A percentile compares a stretch with the other conserved stretches of the same genome.
These are phyloP conservation scores for Nemapogon koenigi DNA, from an alignment of 2,888 invertebrate species.

Conservation along the genomic window DNA sequence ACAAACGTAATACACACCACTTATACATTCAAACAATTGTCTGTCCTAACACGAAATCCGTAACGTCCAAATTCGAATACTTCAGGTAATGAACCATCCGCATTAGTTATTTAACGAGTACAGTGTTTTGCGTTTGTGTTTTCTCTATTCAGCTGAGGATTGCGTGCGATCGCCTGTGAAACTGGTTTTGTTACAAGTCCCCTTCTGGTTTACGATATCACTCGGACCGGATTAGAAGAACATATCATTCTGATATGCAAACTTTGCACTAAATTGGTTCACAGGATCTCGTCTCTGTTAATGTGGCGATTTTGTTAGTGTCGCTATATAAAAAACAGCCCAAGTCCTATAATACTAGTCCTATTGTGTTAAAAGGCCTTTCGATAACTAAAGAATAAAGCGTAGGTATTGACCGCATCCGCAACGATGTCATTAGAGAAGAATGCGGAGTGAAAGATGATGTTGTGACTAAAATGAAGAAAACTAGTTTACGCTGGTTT, in stretches of 20 bases:
- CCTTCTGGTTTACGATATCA: slow-evolving; percentile 59
- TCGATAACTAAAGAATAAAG: too few relatives aligned
- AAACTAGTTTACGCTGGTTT: too few relatives aligned
- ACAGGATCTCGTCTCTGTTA: slow-evolving; percentile 42
- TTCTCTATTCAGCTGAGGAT: slow-evolving; percentile 34
- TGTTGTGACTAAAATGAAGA: too few relatives aligned
- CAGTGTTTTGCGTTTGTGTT: slow-evolving; percentile 33
- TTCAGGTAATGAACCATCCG: too few relatives aligned
- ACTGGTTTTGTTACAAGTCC: slow-evolving; percentile 53
- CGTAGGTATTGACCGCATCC: too few relatives aligned
- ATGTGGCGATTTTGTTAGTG: too few relatives aligned
- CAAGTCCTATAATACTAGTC: too few relatives aligned
- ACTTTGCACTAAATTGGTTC: slow-evolving; percentile 47
- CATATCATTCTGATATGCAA: slow-evolving; percentile 52
- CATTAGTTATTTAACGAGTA: slow-evolving; percentile 3
- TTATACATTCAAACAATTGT: slow-evolving; percentile 6
- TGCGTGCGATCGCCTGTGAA: slow-evolving; percentile 45
- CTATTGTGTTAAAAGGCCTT: too few relatives aligned
- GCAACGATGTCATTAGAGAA: too few relatives aligned
- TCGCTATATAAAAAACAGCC: too few relatives aligned
- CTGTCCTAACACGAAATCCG: neutral
- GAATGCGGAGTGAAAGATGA: too few relatives aligned
- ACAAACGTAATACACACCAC: slow-evolving; percentile 30
- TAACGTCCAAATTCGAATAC: neutral
- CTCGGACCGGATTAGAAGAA: slow-evolving; percentile 55